Evolutionary conservation across 2,888 invertebrate genomes (phyloP), one percentile per base, ranked within the genome.

Genomic region (Pristionchus mayeri): DNA sequence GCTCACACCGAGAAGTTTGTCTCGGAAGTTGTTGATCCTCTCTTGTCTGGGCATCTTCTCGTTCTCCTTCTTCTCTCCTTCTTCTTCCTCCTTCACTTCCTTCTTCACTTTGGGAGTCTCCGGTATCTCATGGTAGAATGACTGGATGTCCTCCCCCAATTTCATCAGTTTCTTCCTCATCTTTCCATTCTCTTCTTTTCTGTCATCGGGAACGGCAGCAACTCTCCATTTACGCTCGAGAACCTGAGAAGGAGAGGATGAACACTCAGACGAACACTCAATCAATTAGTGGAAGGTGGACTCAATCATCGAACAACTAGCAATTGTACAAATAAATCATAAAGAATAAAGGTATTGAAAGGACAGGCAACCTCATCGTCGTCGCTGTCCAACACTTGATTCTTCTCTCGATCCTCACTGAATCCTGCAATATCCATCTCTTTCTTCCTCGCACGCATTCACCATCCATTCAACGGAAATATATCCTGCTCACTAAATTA

Each of bases 351-450:
- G n/a, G n/a, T n/a, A n/a, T n/a, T n/a, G n/a, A n/a, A n/a, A n/a
- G n/a, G n/a, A n/a, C n/a, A n/a, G n/a, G n/a, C n/a, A 13, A 67
- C 67, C 16, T 67, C 67, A 30, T 67, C 67, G 37, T 67, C 67
- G n/a, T 67, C 67, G n/a, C 67, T 67, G n/a, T 67, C 67, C 37
- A 67, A 37, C 21, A n/a, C 40, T 34, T 21, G 40, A 18, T 13
- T 11, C 34, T 67, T 40, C 16, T 67, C 67, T 34, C 67, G 67
- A 37, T 67, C 67, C 9, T 67, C 67, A 34, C 40, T 34, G 21
- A 67, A 67, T 34, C 67, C 67, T 67, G 40, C 7, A 57, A 57
- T 57, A 24, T n/a, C n/a, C 4, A 57, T 57, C 24, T 9, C 57
- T 6, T 57, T 57, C n/a, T 57, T 24, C n/a, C 57, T 57, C 24